phyloP scores from a whole-genome alignment of 2,113 vertebrate genomes.

The Cercopithecus mona region DNA sequence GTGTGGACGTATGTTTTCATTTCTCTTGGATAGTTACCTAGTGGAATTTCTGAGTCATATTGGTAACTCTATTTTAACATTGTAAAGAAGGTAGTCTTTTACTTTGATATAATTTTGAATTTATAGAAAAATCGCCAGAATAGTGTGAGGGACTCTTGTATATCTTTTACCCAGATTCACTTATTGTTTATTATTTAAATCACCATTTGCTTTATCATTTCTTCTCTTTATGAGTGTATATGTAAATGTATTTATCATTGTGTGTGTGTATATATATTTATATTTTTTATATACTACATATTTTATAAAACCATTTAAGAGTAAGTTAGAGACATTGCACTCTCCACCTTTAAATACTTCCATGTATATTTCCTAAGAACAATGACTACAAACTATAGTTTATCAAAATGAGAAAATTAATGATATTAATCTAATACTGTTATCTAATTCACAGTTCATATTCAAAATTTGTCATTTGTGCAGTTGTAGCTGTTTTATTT shows the following conservation, averaged over 20 bases:
- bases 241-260: background rate
- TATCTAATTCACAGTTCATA: background rate
- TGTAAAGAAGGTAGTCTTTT: background rate
- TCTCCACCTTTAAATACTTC: too few relatives aligned
- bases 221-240: background rate
- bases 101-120: background rate
- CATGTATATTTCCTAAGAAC: background rate
- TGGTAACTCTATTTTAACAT: background rate
- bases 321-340: background rate
- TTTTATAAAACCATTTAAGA: background rate
- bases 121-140: background rate
- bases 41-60: too few relatives aligned
- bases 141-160: background rate
- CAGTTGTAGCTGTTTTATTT: background rate
- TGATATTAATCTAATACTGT: too few relatives aligned
- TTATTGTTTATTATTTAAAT: background rate
- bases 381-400: background rate
- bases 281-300: background rate
- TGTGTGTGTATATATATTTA: background rate
- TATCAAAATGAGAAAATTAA: background rate
- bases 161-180: background rate
- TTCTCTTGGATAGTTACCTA: background rate
- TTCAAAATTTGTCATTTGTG: background rate
- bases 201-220: background rate
- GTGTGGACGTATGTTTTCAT: background rate